phyloP scores from a whole-genome alignment of 2,113 vertebrate genomes.

The Zapus hudsonius region DNA sequence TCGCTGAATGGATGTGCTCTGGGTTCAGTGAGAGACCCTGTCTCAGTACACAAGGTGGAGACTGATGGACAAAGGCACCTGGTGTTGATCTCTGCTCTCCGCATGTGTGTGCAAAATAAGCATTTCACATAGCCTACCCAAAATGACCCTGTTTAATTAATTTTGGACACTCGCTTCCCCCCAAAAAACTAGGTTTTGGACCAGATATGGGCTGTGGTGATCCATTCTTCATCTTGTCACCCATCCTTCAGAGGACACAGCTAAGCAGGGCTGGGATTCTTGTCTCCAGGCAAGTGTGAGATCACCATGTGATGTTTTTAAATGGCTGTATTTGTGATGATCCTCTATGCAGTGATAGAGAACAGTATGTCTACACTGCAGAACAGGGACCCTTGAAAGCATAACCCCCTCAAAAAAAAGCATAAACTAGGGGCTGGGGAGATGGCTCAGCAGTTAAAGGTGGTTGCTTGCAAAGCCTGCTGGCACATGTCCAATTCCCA shows the following conservation, averaged over 20 bases:
- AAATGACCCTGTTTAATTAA: background rate
- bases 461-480: too few relatives aligned
- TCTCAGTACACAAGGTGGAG: too few relatives aligned
- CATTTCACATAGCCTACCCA: background rate
- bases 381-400: conserved; percentile 11
- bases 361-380: background rate
- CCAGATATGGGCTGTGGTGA: background rate
- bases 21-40: too few relatives aligned
- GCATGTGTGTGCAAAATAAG: too few relatives aligned
- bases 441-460: too few relatives aligned
- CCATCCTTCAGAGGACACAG: background rate
- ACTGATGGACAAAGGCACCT: too few relatives aligned
- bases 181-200: background rate
- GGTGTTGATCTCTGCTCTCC: too few relatives aligned
- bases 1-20: too few relatives aligned
- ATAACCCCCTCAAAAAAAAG: too few relatives aligned
- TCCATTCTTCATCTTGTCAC: background rate
- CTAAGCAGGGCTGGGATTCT: background rate
- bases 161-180: background rate
- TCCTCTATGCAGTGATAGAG: background rate
- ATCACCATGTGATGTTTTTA: background rate
- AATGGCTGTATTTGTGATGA: background rate
- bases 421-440: too few relatives aligned
- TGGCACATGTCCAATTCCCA: too few relatives aligned
- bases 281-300: background rate